Conservation (phyloP, 64 coral and sea anemone species). For the Hydrozoanthus tunicans region DNA sequence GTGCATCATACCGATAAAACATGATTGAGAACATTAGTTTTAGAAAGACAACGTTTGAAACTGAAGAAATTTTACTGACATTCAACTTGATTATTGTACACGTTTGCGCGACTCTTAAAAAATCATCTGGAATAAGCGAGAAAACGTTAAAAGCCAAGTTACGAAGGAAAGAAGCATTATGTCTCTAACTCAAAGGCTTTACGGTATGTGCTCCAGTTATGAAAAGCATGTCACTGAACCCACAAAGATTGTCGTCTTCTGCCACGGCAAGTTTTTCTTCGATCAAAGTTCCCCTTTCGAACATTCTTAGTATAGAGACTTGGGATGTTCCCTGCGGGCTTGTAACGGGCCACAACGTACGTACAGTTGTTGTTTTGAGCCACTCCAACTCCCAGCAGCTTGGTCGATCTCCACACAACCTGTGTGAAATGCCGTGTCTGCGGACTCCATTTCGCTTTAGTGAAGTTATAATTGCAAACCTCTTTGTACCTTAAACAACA, state of each 20-base stretch:
- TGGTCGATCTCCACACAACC: conserved; percentile 39
- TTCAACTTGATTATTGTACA: no score
- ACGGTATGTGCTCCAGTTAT: background rate
- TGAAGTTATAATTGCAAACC: conserved; percentile 35
- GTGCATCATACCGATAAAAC: no score
- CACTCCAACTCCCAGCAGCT: conserved; percentile 26
- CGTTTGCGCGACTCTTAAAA: no score
- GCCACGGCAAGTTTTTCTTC: background rate
- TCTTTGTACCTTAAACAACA: conserved; percentile 25
- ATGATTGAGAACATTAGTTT: no score
- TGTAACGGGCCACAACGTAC: conserved; percentile 35
- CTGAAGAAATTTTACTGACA: no score
- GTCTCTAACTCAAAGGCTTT: no score
- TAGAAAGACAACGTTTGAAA: no score
- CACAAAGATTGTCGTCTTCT: background rate
- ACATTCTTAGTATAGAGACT: conserved; percentile 44
- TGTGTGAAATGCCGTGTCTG: conserved; percentile 36
- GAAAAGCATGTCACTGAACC: background rate
- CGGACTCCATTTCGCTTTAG: conserved; percentile 15
- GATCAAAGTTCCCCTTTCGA: conserved; percentile 28
- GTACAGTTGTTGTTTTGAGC: conserved; percentile 6
- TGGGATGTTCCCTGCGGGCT: conserved; percentile 11
- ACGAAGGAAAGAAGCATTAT: background rate
- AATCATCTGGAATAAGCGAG: no score
- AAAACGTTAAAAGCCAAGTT: no score